A percentile compares a stretch with the other conserved stretches of the same genome.
Evolutionary conservation across 2,888 invertebrate species (phyloP).

Genomic region (Exocentrus adspersus): DNA sequence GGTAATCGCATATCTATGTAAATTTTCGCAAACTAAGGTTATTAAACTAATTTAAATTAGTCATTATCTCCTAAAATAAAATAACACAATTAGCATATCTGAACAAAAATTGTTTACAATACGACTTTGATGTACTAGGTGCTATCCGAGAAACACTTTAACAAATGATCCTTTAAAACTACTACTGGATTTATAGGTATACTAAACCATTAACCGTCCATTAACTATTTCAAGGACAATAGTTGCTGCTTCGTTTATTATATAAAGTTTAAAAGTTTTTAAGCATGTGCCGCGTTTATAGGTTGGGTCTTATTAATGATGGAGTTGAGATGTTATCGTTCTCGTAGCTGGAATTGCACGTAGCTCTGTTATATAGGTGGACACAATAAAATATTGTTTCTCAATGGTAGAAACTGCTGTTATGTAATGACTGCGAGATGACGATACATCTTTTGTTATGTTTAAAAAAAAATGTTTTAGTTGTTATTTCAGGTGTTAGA

Average conservation of each 20-base stretch:
- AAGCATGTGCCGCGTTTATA: slow-evolving; percentile 19
- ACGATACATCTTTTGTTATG: too few relatives aligned
- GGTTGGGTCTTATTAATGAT: slow-evolving; percentile 21
- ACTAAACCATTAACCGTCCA: too few relatives aligned
- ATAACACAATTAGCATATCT: slow-evolving; percentile 11
- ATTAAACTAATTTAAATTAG: slow-evolving; percentile 20
- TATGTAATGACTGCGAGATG: not conserved
- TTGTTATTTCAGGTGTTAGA: too few relatives aligned
- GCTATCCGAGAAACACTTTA: slow-evolving; percentile 11
- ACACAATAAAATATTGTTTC: not conserved
- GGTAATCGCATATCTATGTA: slow-evolving; percentile 11
- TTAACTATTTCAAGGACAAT: slow-evolving; percentile 23
- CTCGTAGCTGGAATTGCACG: not conserved
- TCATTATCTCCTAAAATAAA: slow-evolving; percentile 1
- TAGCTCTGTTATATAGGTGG: too few relatives aligned
- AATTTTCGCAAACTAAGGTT: slow-evolving; percentile 10
- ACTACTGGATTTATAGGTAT: slow-evolving; percentile 21
- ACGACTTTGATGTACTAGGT: slow-evolving; percentile 1
- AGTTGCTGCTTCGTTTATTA: not conserved
- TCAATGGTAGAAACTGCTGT: not conserved
- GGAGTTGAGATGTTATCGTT: slow-evolving; percentile 22
- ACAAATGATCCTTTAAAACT: slow-evolving; percentile 18
- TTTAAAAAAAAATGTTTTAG: too few relatives aligned
- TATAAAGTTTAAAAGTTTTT: slow-evolving; percentile 15
- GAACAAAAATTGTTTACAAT: slow-evolving; percentile 5